Evolutionary conservation across 2,113 vertebrate genomes (phyloP).

Genomic region (Budorcas taxicolor): DNA sequence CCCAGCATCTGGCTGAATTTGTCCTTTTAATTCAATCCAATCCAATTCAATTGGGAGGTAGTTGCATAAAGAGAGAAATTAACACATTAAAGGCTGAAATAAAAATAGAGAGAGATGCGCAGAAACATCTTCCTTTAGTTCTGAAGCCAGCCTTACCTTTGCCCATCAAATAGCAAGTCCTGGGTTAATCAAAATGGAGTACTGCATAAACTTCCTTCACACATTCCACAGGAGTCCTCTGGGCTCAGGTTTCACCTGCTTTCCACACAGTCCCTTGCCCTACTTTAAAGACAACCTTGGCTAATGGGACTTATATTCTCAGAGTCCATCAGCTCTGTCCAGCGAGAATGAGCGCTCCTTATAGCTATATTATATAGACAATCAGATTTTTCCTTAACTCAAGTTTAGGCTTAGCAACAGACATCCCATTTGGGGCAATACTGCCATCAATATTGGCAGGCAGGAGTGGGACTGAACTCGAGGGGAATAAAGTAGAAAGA

Average conservation of each 20-base stretch:
- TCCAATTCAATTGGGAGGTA: not conserved
- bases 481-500: not conserved
- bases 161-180: not conserved
- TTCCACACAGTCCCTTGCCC: not conserved
- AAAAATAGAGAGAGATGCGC: not conserved
- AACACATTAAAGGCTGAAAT: constrained; percentile 26
- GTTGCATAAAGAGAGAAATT: not conserved
- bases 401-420: not conserved
- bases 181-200: not conserved
- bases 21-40: constrained; percentile 34
- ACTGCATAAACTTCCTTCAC: not conserved
- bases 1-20: constrained; percentile 32
- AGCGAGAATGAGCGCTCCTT: not conserved
- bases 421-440: not conserved
- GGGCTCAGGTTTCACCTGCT: not conserved
- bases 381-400: not conserved
- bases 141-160: not conserved
- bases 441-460: not conserved
- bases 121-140: not conserved
- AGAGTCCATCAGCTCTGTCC: not conserved
- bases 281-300: constrained; percentile 18
- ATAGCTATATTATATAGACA: not conserved
- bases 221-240: not conserved
- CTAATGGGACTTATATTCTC: constrained; percentile 1
- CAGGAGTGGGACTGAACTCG: not conserved